phyloP scores from a whole-genome alignment of 2,888 invertebrate genomes.

The Cartodere bifasciata region DNA sequence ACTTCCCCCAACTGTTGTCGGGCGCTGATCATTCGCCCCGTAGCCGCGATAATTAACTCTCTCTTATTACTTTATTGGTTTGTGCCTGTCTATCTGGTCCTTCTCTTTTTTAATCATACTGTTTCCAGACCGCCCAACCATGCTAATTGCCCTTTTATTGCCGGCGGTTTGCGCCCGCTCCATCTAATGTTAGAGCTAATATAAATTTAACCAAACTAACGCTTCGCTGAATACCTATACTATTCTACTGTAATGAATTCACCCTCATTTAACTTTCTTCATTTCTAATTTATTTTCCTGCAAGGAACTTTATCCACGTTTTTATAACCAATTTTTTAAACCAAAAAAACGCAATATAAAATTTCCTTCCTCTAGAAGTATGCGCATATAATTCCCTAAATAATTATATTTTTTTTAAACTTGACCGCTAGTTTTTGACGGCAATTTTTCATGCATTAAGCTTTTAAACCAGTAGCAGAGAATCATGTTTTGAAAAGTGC shows the following conservation, averaged over 20 bases:
- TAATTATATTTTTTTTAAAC: no score
- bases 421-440: no score
- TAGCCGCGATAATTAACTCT: conserved; percentile 32
- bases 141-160: conserved; percentile 36
- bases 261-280: conserved; percentile 26
- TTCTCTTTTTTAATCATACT: conserved; percentile 36
- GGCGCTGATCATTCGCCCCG: conserved; percentile 14
- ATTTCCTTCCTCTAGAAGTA: no score
- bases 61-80: conserved; percentile 36
- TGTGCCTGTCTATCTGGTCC: conserved; percentile 34
- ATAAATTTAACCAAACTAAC: conserved; percentile 33
- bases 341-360: no score
- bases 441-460: no score
- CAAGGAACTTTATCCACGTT: no score
- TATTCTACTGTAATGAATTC: conserved; percentile 16
- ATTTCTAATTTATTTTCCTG: no score
- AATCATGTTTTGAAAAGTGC: no score
- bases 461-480: no score
- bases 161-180: conserved; percentile 30
- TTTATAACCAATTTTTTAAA: no score
- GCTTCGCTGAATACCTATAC: conserved; percentile 25
- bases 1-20: conserved; percentile 4
- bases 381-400: no score
- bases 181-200: no score
- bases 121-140: conserved; percentile 34